Base-by-base conservation (phyloP, 2,888 invertebrate genomes). In the Mythimna lalbum region DNA sequence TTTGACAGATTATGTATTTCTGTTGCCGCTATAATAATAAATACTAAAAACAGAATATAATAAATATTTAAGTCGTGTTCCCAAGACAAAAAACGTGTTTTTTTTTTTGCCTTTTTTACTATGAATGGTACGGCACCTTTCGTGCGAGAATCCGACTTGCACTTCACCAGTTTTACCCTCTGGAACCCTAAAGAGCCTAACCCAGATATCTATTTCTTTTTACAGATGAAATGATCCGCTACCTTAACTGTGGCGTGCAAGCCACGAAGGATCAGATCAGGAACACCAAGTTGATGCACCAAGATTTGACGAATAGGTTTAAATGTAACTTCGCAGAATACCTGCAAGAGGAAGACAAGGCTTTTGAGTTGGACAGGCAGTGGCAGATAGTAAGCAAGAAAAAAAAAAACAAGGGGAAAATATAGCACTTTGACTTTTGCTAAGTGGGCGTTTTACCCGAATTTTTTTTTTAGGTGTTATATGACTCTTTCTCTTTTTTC, bases 231-330 rank as follows among this genome's bases (percentile, higher is more conserved):
- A 65, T 94, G 53, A 66, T 36, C 0, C 87, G 89, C 0, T 93
- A 91, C 67, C 79, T 94, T n/a, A 90, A 91, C 0, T 93, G 94
- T 63, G 94, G 93, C 0, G 87, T 91, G 0, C 69, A 86, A 62
- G 92, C 89, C 0, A 63, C 92, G 0, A 86, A 89, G 27, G 90
- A 92, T 0, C 85, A 88, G 4, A 79, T 93, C 3, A 88, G 84
- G 0, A 88, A 85, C 12, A 84, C 89, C 0, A 89, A 85, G 23
- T 53, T 73, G 0, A 4, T 91, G 39, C 68, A 91, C 36, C 78
- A 79, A 0, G 91, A 93, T 12, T 87, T 83, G 43, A 78, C 1
- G 78, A 84, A 43, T 0, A 87, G 86, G 49, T 87, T 92, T 4
- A 87, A 86, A 50, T 78, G 83, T 0, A 76, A 86, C 0, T 69